Percentiles rank a stretch among this genome's conserved stretches.
Evolutionary conservation across 1,140 invertebrate genomes (phyloP).

Genomic region (Musca domestica): DNA sequence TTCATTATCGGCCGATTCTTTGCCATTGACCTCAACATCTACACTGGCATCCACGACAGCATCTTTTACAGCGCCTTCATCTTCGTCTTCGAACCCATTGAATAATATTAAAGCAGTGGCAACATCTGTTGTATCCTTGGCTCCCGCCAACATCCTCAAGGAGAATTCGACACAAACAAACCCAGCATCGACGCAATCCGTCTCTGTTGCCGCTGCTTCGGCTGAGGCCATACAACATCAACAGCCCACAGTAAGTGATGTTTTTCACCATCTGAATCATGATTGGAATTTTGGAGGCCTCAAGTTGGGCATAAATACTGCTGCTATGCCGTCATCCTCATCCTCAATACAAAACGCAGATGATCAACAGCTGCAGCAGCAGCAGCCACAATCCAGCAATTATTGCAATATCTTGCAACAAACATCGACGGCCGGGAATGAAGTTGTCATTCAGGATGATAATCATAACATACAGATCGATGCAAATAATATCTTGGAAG

Average conservation of each 20-base stretch:
- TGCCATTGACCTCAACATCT: constrained; percentile 16
- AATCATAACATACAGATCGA: constrained; percentile 39
- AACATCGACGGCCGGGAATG: background rate
- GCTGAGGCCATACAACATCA: background rate
- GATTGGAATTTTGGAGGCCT: constrained; percentile 52
- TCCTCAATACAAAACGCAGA: constrained; percentile 25
- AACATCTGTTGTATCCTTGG: background rate
- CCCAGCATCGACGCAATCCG: constrained; percentile 3
- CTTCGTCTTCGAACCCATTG: background rate
- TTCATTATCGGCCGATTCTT: constrained; percentile 14
- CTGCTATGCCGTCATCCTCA: background rate
- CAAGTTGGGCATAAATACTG: constrained; percentile 26
- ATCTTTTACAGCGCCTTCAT: constrained; percentile 22
- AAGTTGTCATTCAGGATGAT: constrained; percentile 4
- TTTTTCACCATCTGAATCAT: constrained; percentile 51
- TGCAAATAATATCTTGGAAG: constrained; percentile 40
- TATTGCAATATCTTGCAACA: constrained; percentile 22
- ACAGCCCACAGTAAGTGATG: constrained; percentile 30
- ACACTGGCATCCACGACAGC: constrained; percentile 24
- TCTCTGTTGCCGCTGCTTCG: background rate
- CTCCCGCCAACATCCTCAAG: background rate
- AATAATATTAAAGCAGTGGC: background rate
- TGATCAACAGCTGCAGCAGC: constrained; percentile 21
- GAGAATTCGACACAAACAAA: constrained; percentile 8
- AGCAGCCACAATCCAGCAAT: constrained; percentile 7